phyloP scores from a whole-genome alignment of 2,113 vertebrate genomes.

The Neogobius melanostomus region DNA sequence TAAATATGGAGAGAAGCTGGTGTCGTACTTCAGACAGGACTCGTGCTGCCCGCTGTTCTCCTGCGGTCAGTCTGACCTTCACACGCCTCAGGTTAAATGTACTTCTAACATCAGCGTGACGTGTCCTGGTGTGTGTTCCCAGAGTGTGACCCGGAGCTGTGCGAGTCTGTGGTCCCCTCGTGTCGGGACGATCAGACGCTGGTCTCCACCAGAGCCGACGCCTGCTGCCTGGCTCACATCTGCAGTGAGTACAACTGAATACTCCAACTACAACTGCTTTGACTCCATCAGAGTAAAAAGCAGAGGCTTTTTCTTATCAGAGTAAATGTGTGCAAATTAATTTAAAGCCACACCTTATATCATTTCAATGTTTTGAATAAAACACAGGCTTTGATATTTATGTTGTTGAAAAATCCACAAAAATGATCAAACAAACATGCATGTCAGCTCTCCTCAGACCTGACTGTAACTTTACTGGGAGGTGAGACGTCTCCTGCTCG shows the following conservation, averaged over 20 bases:
- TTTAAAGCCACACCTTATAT: no score
- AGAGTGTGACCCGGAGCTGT: slow-evolving; percentile 92
- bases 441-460: no score
- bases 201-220: slow-evolving; percentile 81
- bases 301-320: no score
- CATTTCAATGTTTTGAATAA: no score
- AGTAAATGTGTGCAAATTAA: no score
- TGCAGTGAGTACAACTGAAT: slow-evolving; percentile 79
- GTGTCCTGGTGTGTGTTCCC: slow-evolving; percentile 12
- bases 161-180: slow-evolving; percentile 77
- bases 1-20: slow-evolving; percentile 82
- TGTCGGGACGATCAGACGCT: slow-evolving; percentile 87
- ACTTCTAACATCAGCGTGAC: not conserved
- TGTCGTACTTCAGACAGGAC: slow-evolving; percentile 85
- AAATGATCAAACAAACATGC: no score
- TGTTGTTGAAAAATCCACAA: no score
- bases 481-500: no score
- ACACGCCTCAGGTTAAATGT: not conserved
- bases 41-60: slow-evolving; percentile 89
- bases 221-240: slow-evolving; percentile 88
- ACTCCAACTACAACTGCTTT: not conserved
- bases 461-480: no score
- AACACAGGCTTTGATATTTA: no score
- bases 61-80: slow-evolving; percentile 81
- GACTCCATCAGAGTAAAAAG: no score